These are phyloP conservation scores for Caloenas nicobarica DNA, from an alignment of 2,113 vertebrate genomes.

Conservation along the genomic window DNA sequence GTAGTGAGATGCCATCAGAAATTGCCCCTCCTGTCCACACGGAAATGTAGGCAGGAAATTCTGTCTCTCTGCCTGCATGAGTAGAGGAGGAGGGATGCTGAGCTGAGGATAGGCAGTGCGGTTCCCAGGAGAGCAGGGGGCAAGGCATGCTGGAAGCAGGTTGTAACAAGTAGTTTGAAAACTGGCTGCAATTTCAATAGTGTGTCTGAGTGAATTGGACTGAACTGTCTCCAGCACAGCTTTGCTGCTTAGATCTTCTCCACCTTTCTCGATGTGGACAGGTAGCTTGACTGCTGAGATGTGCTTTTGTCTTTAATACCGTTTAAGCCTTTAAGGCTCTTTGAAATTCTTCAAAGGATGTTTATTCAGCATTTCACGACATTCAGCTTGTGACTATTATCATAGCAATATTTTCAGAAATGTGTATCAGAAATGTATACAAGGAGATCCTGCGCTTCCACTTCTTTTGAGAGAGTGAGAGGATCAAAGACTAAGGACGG, in stretches of 20 bases:
- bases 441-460: not conserved
- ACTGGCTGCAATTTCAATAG: not conserved
- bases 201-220: not conserved
- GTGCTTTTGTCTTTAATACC: not conserved
- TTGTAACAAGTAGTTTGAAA: not conserved
- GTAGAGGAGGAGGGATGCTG: not conserved
- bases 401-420: not conserved
- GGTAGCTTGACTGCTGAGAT: not conserved
- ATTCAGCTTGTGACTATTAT: not conserved
- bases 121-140: not conserved
- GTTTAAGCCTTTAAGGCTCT: not conserved
- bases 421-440: not conserved
- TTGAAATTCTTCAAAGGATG: not conserved
- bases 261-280: not conserved
- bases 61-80: not conserved
- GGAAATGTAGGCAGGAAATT: not conserved
- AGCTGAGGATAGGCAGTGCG: not conserved
- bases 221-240: not conserved
- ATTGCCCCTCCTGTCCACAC: not conserved
- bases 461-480: not conserved
- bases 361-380: not conserved
- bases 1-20: not conserved
- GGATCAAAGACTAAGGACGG: not conserved
- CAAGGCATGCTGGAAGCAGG: not conserved
- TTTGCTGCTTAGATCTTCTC: constrained; percentile 2